phyloP scores from a whole-genome alignment of 1,140 invertebrate genomes.

The Pseudobourletiella spinata region DNA sequence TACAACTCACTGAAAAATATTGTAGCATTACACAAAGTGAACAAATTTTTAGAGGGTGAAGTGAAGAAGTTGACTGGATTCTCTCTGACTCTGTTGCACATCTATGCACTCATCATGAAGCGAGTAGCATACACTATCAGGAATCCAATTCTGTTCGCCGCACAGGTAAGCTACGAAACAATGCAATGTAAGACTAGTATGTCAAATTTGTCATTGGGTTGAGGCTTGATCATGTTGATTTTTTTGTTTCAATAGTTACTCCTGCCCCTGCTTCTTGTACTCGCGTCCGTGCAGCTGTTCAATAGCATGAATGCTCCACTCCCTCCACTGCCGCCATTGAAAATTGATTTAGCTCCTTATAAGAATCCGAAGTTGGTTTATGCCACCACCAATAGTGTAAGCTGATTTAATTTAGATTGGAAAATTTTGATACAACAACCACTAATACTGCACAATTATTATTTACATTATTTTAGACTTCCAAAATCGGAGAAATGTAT shows the following conservation, averaged over 20 bases:
- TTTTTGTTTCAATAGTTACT: constrained; percentile 1
- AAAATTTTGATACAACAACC: background rate
- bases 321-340: constrained; percentile 3
- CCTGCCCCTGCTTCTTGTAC: constrained; percentile 14
- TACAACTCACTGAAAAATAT: too few species aligned
- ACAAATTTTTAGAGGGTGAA: too few species aligned
- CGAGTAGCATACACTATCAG: constrained; percentile 15
- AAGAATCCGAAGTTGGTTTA: constrained; percentile 16
- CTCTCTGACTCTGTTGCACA: constrained; percentile 6
- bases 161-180: constrained; percentile 7
- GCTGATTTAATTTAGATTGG: background rate
- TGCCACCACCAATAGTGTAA: background rate
- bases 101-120: constrained; percentile 14
- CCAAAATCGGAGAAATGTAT: background rate
- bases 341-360: constrained; percentile 10
- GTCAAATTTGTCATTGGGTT: too few species aligned
- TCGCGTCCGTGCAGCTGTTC: constrained; percentile 1
- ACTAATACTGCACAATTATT: too few species aligned
- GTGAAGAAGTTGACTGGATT: constrained; percentile 9
- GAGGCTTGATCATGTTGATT: background rate
- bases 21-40: too few species aligned
- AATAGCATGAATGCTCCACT: constrained; percentile 3
- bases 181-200: background rate
- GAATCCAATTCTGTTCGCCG: constrained; percentile 1
- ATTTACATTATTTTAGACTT: background rate